Conservation (phyloP, 2,888 invertebrate species). For the Hirtodrosophila confusa region DNA sequence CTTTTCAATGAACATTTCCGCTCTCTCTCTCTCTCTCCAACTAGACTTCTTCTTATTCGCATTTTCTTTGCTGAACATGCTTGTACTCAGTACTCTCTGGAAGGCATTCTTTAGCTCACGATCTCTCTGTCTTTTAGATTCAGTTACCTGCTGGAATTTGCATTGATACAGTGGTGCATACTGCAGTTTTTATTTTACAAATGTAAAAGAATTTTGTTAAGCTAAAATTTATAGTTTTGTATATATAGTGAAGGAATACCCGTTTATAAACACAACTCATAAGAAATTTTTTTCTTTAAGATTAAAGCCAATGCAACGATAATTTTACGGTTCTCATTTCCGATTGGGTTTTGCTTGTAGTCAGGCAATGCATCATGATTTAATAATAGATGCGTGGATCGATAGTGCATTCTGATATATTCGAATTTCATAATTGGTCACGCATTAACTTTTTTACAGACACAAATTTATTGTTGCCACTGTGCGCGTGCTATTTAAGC, state of each 20-base stretch:
- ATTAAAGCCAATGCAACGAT: too few species aligned
- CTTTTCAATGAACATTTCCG: constrained; percentile 39
- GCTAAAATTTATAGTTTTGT: too few species aligned
- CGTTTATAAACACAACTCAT: too few species aligned
- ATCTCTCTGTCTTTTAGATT: constrained; percentile 7
- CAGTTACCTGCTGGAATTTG: constrained; percentile 14
- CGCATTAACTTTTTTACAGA: neutral
- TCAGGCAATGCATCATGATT: neutral
- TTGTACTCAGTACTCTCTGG: constrained; percentile 14
- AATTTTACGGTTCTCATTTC: too few species aligned
- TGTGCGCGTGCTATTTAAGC: constrained; percentile 23
- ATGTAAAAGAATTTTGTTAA: too few species aligned
- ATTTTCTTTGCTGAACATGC: constrained; percentile 14
- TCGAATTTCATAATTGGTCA: neutral
- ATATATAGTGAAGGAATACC: too few species aligned
- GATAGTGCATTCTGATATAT: neutral
- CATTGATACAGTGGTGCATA: constrained; percentile 29
- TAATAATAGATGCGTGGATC: too few species aligned
- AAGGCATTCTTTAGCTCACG: constrained; percentile 7
- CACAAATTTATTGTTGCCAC: constrained; percentile 21
- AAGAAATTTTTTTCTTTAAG: too few species aligned
- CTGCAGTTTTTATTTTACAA: too few species aligned
- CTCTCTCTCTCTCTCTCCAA: constrained; percentile 9
- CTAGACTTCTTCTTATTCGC: constrained; percentile 9
- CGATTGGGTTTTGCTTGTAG: too few species aligned